Base-by-base conservation (phyloP, 2,113 vertebrate genomes). In the Hemiscyllium ocellatum region DNA sequence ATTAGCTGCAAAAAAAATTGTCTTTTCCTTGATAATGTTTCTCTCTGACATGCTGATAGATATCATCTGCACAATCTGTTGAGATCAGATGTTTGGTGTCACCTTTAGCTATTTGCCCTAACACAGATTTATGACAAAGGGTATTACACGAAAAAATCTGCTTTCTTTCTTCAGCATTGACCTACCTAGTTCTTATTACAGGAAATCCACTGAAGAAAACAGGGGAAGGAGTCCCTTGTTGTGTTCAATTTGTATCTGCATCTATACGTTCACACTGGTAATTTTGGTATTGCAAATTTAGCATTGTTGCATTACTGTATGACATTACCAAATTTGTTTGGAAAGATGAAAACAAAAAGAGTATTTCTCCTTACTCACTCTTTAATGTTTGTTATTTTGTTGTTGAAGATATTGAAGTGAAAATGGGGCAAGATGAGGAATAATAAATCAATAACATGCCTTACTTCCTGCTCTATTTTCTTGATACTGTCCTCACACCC, bases 61-160 rank as follows among this genome's bases (percentile, higher is more conserved):
- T 52, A 95, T 95, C 94, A 95, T 42, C 24, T 50, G 42, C 68
- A 95, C 93, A 72, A 95, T 95, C 66, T 95, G 94, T 72, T 70
- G 94, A 95, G 69, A 95, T 95, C 94, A 95, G 68, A 95, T 95
- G 42, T 52, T 95, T 15, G 42, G 42, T 95, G 69, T 95, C 68
- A 95, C 94, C 94, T 95, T 95, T 95, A 95, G 94, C 94, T 52
- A 72, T 95, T 72, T 76, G 69, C 69, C 69, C 66, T 95, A 95
- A 95, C 68, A 94, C 93, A 76, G 94, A 95, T 95, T 95, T 95
- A 76, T 76, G 68, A 95, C 69, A 93, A 10, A 72, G 94, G 94
- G 72, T 17, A 95, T 95, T 95, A 50, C n/a, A 20, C 5, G 13
- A 24, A 8, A 50, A 69, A 50, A 94, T 70, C 65, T 24, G 37